phyloP scores from a whole-genome alignment of 2,888 invertebrate species.

The Scaeva pyrastri region DNA sequence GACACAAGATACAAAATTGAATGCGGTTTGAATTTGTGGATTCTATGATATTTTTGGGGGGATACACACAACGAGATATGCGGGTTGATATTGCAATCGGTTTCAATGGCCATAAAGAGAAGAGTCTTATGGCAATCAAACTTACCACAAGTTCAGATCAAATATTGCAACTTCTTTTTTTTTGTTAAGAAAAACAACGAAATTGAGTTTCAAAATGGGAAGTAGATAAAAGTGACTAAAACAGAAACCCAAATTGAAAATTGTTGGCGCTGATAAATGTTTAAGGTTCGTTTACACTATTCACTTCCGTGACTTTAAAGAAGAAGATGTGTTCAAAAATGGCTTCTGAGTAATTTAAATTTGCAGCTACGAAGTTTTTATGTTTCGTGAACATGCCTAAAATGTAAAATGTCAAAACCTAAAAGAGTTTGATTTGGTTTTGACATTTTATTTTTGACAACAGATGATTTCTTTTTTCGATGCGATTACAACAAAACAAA shows the following conservation, averaged over 20 bases:
- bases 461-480: no score
- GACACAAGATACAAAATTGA: neutral
- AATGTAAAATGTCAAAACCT: no score
- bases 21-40: constrained; percentile 1
- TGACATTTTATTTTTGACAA: no score
- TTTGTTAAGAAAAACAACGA: neutral
- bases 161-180: constrained; percentile 1
- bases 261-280: neutral
- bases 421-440: no score
- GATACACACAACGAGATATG: neutral
- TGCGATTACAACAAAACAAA: no score
- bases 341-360: no score
- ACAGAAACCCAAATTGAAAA: neutral
- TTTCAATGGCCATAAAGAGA: neutral
- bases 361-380: no score
- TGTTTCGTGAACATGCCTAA: no score
- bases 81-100: constrained; percentile 3
- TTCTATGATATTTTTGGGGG: constrained; percentile 21
- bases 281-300: neutral
- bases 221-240: neutral
- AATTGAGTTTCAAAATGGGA: constrained; percentile 14
- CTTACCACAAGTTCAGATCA: constrained; percentile 28
- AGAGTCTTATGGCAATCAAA: constrained; percentile 25
- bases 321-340: no score
- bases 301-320: no score